Evolutionary conservation across 2,888 invertebrate species (phyloP).

Genomic region (Volucella zonaria): DNA sequence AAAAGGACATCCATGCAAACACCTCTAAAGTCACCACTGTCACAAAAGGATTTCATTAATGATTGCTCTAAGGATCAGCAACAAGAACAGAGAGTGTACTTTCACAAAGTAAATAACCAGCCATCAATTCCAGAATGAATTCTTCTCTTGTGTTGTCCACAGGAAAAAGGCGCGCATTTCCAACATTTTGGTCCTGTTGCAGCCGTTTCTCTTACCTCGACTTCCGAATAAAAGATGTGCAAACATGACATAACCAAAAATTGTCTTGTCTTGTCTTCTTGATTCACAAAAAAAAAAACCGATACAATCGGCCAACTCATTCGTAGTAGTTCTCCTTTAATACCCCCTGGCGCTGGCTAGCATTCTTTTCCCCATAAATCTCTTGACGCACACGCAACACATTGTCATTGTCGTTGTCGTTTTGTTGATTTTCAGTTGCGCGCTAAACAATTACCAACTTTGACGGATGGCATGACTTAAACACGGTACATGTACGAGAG

Average conservation of each 20-base stretch:
- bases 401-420: slow-evolving; percentile 42
- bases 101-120: slow-evolving; percentile 14
- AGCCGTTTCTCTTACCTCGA: slow-evolving; percentile 42
- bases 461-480: slow-evolving; percentile 67
- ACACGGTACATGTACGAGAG: slow-evolving; percentile 27
- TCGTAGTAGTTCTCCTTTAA: no score
- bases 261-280: slow-evolving; percentile 65
- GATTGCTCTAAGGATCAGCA: no score
- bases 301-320: slow-evolving; percentile 15
- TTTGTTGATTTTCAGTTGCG: slow-evolving; percentile 73
- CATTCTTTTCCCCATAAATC: slow-evolving; percentile 51
- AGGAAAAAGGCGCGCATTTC: slow-evolving; percentile 63
- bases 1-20: no score
- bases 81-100: background rate
- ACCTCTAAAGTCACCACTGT: no score
- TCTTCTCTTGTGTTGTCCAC: slow-evolving; percentile 22
- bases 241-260: slow-evolving; percentile 73
- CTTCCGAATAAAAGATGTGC: slow-evolving; percentile 68
- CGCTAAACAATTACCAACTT: slow-evolving; percentile 67
- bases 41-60: no score
- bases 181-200: slow-evolving; percentile 25
- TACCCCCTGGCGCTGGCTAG: background rate
- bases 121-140: slow-evolving; percentile 22
- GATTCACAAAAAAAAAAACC: slow-evolving; percentile 41
- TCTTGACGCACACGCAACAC: slow-evolving; percentile 41